Evolutionary conservation across 2,888 invertebrate species (phyloP).

Genomic region (Cynaeus angustus): DNA sequence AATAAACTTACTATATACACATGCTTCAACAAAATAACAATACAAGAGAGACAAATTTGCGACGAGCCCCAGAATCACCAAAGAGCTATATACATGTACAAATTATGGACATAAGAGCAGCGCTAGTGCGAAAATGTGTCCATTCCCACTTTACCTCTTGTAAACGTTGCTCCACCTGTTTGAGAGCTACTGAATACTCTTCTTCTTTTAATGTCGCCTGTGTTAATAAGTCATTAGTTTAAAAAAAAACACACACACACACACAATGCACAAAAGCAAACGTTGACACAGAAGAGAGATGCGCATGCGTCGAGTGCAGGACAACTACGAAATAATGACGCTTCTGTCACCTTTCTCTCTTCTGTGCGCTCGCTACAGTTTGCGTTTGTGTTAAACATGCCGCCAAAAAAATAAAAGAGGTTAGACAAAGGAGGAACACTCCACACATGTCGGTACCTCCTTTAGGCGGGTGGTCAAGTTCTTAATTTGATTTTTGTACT

Average conservation of each 20-base stretch:
- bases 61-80: conserved; percentile 35
- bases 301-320: no score
- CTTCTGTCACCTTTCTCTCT: no score
- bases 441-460: conserved; percentile 83
- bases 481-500: conserved; percentile 99
- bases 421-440: conserved; percentile 48
- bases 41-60: conserved; percentile 43
- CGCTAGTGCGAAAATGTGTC: neutral
- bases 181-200: conserved; percentile 92
- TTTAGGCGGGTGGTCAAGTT: conserved; percentile 98
- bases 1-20: conserved; percentile 57
- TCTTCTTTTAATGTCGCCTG: conserved; percentile 98
- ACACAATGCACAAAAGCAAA: conserved; percentile 45
- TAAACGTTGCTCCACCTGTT: conserved; percentile 90
- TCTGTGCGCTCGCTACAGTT: conserved; percentile 13
- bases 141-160: conserved; percentile 86
- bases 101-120: conserved; percentile 18
- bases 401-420: conserved; percentile 37
- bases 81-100: conserved; percentile 33
- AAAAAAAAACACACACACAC: conserved; percentile 53
- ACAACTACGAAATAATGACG: no score
- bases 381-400: conserved; percentile 38
- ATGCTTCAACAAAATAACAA: conserved; percentile 53
- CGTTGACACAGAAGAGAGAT: no score
- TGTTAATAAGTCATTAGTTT: conserved; percentile 64